Conservation (phyloP, 2,888 invertebrate genomes). For the Apotomis betuletana region DNA sequence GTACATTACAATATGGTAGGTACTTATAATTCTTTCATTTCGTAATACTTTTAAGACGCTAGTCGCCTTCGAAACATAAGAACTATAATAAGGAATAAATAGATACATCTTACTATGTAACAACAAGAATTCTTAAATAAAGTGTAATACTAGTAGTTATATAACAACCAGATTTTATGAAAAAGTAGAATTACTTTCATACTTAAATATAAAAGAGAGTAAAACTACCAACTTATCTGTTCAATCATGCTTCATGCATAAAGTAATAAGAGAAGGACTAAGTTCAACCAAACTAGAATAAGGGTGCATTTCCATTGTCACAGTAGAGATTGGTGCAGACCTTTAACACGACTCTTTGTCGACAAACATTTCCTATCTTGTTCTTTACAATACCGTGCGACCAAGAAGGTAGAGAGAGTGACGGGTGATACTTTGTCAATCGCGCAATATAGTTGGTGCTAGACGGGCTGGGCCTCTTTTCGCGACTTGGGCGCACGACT, state of each 20-base stretch:
- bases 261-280: too few species aligned
- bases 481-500: too few species aligned
- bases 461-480: too few species aligned
- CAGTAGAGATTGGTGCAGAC: too few species aligned
- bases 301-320: too few species aligned
- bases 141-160: slow-evolving; percentile 61
- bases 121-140: slow-evolving; percentile 63
- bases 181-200: slow-evolving; percentile 48
- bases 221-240: slow-evolving; percentile 19
- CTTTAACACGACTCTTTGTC: too few species aligned
- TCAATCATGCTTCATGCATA: not conserved
- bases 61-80: slow-evolving; percentile 10
- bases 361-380: too few species aligned
- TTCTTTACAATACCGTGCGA: too few species aligned
- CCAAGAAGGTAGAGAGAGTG: too few species aligned
- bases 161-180: slow-evolving; percentile 42
- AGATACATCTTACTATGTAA: slow-evolving; percentile 59
- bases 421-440: too few species aligned
- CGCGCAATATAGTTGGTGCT: too few species aligned
- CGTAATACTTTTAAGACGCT: not conserved
- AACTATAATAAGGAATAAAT: slow-evolving; percentile 47
- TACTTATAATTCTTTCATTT: slow-evolving; percentile 27
- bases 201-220: slow-evolving; percentile 20
- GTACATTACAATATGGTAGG: slow-evolving; percentile 50
- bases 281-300: too few species aligned